Base-by-base conservation (phyloP, 92 coral and sea anemone genomes). In the Siderastrea radians region DNA sequence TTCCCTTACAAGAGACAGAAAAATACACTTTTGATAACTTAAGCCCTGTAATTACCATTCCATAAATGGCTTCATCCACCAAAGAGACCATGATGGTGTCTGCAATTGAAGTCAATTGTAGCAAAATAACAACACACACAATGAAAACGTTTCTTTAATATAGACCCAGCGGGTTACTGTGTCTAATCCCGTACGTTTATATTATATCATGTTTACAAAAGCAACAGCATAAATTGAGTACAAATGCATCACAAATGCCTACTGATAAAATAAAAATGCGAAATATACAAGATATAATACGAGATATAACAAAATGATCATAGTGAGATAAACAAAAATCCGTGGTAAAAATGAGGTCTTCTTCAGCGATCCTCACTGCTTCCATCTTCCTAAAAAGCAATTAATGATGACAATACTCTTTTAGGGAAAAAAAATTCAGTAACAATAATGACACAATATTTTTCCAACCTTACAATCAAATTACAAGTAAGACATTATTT, bases 61-160 rank as follows among this genome's bases (percentile, higher is more conserved):
- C 48, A 47, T 2, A 43, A 57, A 69, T 48, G 59, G 75, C 52
- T 68, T 58, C 61, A 50, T 70, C 86, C 65, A 54, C 80, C 79
- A 57, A n/a, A 7, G 45, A n/a, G 26, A 57, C 17, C 71, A 26
- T 47, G 59, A 48, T 50, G 64, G 61, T 26, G 80, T 74, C 80
- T 84, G 71, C 72, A 73, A 73, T 66, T 61, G 64, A 84, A 84
- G 72, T 62, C 69, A 73, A 48, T 62, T 13, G 50, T 7, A 73
- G 73, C 80, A 72, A 73, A 48, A 68, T 49, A 82, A 73, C 80
- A 84, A 84, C 87, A 60, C 87, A 61, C 87, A 84, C 73, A 84
- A 84, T 73, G 49, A 64, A 50, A 84, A 84, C 60, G 73, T 26
- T 62, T 62, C 87, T 74, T 84, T 84, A 84, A 84, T 84, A 52